A percentile compares a stretch with the other conserved stretches of the same genome.
These are phyloP conservation scores for Acleris emargana DNA, from an alignment of 2,888 invertebrate genomes.

Conservation along the genomic window DNA sequence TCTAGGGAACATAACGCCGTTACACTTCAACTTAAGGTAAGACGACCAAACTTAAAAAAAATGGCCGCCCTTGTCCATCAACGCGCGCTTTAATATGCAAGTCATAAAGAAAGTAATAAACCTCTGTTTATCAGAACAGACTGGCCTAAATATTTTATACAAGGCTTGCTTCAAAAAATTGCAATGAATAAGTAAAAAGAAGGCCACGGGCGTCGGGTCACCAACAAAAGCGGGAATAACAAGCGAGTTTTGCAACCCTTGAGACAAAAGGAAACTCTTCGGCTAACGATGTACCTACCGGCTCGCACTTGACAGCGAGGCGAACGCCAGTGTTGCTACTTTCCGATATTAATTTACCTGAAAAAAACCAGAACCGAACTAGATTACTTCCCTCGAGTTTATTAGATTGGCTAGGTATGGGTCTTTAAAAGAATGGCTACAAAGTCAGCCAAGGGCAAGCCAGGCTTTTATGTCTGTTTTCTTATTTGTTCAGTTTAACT, in stretches of 20 bases:
- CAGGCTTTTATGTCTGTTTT: no score
- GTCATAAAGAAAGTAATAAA: slow-evolving; percentile 37
- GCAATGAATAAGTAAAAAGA: slow-evolving; percentile 69
- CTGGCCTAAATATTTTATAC: slow-evolving; percentile 48
- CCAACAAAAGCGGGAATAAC: slow-evolving; percentile 64
- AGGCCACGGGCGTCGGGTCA: slow-evolving; percentile 59
- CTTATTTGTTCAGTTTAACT: no score
- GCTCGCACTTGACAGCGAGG: slow-evolving; percentile 57
- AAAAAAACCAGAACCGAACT: not conserved
- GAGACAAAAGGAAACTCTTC: slow-evolving; percentile 72
- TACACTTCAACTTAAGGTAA: slow-evolving; percentile 21
- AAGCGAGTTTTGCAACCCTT: slow-evolving; percentile 61
- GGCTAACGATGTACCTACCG: slow-evolving; percentile 68
- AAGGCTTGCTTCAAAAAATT: slow-evolving; percentile 50
- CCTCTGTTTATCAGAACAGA: slow-evolving; percentile 38
- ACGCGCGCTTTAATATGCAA: slow-evolving; percentile 19
- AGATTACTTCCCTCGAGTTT: not conserved
- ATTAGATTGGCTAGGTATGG: not conserved
- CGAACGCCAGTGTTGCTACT: slow-evolving; percentile 47
- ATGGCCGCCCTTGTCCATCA: slow-evolving; percentile 3
- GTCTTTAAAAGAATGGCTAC: not conserved
- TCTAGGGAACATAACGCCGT: slow-evolving; percentile 13
- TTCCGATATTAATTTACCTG: slow-evolving; percentile 45
- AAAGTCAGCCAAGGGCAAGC: not conserved
- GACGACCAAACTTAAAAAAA: not conserved